phyloP scores from a whole-genome alignment of 2,888 invertebrate genomes.

The Aproaerema taeniolella region DNA sequence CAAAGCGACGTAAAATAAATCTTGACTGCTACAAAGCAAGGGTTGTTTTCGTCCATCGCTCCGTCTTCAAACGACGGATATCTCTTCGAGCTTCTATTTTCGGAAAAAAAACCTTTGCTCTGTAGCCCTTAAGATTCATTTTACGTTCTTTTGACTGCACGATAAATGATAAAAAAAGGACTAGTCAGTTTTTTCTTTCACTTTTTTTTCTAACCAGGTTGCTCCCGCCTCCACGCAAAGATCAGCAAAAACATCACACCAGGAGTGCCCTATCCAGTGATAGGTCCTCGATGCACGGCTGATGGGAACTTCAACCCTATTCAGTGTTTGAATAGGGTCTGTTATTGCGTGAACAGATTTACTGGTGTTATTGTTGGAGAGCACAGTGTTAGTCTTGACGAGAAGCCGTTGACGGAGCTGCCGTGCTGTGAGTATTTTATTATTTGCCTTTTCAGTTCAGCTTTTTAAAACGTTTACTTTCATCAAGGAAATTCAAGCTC shows the following conservation, averaged over 20 bases:
- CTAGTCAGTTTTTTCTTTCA: no score
- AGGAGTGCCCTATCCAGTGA: slow-evolving; percentile 47
- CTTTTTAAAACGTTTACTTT: not conserved
- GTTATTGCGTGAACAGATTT: slow-evolving; percentile 78
- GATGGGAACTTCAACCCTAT: slow-evolving; percentile 83
- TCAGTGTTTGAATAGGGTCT: slow-evolving; percentile 78
- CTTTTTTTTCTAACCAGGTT: slow-evolving; percentile 58
- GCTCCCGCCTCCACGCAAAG: slow-evolving; percentile 74
- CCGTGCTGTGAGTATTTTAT: slow-evolving; percentile 61
- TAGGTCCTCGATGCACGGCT: slow-evolving; percentile 77
- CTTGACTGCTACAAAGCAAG: no score
- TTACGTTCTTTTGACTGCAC: no score
- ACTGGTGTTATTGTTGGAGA: slow-evolving; percentile 61
- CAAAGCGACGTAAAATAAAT: no score
- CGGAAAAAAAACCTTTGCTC: no score
- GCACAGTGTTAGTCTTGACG: slow-evolving; percentile 41
- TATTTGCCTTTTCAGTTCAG: no score
- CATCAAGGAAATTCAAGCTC: no score
- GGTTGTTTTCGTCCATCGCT: no score
- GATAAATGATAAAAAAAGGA: no score
- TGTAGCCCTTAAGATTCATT: no score
- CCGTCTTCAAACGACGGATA: no score
- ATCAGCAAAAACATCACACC: slow-evolving; percentile 53
- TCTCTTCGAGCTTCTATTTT: no score
- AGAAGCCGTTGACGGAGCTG: slow-evolving; percentile 43